Percentiles rank a stretch among this genome's conserved stretches.
These are phyloP conservation scores for Proisotoma minuta DNA, from an alignment of 2,888 invertebrate genomes.

Conservation along the genomic window DNA sequence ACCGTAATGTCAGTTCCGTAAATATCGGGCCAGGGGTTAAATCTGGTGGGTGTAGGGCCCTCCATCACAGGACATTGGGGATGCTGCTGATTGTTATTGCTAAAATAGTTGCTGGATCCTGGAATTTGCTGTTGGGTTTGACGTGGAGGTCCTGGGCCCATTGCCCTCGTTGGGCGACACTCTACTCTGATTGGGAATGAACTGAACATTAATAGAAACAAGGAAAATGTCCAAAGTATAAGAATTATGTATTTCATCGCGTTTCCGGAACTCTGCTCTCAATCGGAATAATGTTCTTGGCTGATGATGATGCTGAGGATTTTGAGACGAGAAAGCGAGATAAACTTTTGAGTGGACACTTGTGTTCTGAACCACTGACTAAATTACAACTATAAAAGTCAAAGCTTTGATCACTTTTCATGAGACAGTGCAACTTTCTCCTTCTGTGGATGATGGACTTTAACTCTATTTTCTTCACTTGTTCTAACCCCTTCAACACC, in stretches of 20 bases:
- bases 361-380: too few species aligned
- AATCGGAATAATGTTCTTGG: too few species aligned
- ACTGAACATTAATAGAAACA: constrained; percentile 47
- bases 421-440: neutral
- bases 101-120: too few species aligned
- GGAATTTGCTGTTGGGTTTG: neutral
- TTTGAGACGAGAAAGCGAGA: too few species aligned
- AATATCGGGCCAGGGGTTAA: constrained; percentile 39
- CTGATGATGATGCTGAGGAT: too few species aligned
- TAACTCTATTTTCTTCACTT: too few species aligned
- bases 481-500: neutral
- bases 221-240: constrained; percentile 46
- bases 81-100: constrained; percentile 3
- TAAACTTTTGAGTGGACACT: too few species aligned
- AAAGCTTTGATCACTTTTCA: neutral
- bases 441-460: too few species aligned
- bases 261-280: too few species aligned
- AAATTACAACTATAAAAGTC: neutral
- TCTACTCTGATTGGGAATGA: constrained; percentile 47
- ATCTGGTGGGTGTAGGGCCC: constrained; percentile 29
- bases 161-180: constrained; percentile 44
- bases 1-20: constrained; percentile 28
- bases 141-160: constrained; percentile 41
- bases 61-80: constrained; percentile 41
- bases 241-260: constrained; percentile 47